These are phyloP conservation scores for Patella depressa DNA, from an alignment of 2,888 invertebrate genomes.

Conservation along the genomic window DNA sequence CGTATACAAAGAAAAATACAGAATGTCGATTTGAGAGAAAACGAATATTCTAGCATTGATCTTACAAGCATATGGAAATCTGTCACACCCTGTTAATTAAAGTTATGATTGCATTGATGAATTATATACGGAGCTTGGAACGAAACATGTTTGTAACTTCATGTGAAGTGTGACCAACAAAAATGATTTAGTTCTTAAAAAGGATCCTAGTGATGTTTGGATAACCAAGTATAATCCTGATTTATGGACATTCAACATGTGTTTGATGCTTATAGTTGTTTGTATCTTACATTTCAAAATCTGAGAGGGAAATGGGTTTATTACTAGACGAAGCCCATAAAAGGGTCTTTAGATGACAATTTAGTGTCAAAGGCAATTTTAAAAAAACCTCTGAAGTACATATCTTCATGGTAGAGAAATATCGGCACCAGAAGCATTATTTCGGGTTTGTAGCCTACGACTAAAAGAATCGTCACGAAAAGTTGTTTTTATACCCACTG, in stretches of 20 bases:
- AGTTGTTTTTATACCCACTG: constrained; percentile 33
- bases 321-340: constrained; percentile 27
- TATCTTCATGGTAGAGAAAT: constrained; percentile 35
- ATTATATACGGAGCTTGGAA: neutral
- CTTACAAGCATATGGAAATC: constrained; percentile 11
- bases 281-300: constrained; percentile 45
- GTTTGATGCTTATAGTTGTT: constrained; percentile 25
- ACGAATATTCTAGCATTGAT: neutral
- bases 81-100: neutral
- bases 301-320: constrained; percentile 30
- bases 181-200: constrained; percentile 12
- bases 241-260: constrained; percentile 19
- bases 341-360: constrained; percentile 28
- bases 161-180: neutral
- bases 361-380: constrained; percentile 19
- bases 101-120: neutral
- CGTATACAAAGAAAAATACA: constrained; percentile 28
- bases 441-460: constrained; percentile 27
- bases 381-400: constrained; percentile 21
- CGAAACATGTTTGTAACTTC: neutral
- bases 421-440: constrained; percentile 32
- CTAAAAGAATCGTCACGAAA: constrained; percentile 30
- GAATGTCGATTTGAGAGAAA: neutral
- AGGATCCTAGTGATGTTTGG: constrained; percentile 4
- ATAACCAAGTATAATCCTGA: constrained; percentile 18